Conservation (phyloP, 2,113 vertebrate species). For the Damaliscus lunatus region DNA sequence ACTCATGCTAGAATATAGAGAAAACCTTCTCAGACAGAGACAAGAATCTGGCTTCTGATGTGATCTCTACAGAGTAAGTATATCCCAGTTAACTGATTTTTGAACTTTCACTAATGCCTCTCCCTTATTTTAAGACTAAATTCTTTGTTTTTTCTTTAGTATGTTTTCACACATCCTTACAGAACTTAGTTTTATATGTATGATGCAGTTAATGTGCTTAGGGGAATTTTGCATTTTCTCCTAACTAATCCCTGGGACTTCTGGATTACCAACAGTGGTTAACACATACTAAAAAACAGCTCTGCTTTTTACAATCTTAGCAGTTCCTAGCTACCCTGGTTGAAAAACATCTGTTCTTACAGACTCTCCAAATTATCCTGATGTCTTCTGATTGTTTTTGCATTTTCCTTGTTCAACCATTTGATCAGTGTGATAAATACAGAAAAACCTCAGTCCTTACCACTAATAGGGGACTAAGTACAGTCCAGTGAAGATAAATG, state of each 20-base stretch:
- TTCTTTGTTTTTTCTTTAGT: background rate
- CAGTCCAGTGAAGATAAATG: background rate
- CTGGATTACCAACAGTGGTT: background rate
- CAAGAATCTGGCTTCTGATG: background rate
- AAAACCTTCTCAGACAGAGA: background rate
- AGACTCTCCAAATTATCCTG: background rate
- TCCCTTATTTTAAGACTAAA: background rate
- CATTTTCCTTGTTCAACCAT: background rate
- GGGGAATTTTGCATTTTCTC: background rate
- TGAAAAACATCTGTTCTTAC: background rate
- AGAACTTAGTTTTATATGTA: background rate
- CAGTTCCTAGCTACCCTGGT: background rate
- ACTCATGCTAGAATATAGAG: background rate
- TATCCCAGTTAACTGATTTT: background rate
- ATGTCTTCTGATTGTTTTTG: background rate
- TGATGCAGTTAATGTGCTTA: background rate
- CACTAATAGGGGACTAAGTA: background rate
- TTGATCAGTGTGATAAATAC: background rate
- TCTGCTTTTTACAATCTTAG: background rate
- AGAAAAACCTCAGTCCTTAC: background rate
- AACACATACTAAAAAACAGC: background rate
- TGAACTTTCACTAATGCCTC: background rate
- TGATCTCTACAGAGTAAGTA: background rate
- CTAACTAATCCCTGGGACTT: background rate
- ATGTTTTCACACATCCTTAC: background rate